Evolutionary conservation across 1,140 invertebrate species (phyloP).

Genomic region (Pseudomyrmex gracilis): DNA sequence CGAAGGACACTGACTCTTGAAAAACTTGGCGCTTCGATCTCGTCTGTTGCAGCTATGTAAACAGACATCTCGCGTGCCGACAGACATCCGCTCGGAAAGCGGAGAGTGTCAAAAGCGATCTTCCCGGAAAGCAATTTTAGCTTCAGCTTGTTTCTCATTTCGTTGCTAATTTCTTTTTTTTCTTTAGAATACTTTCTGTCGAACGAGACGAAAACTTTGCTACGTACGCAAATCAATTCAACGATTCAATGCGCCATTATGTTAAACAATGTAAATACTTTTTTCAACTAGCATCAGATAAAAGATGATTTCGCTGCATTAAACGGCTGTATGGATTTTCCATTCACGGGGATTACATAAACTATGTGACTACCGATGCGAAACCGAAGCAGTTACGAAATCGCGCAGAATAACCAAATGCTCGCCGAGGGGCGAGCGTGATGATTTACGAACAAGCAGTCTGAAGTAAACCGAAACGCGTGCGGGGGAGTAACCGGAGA

Average conservation of each 20-base stretch:
- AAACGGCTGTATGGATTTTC: no score
- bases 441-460: constrained; percentile 37
- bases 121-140: constrained; percentile 44
- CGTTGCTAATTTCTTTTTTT: constrained; percentile 10
- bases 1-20: constrained; percentile 64
- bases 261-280: no score
- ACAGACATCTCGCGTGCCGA: constrained; percentile 27
- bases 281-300: background rate
- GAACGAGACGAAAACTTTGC: no score
- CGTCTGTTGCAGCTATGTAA: constrained; percentile 49
- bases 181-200: background rate
- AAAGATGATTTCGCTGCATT: no score
- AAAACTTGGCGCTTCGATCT: constrained; percentile 65
- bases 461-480: constrained; percentile 35
- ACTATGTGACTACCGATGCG: constrained; percentile 4
- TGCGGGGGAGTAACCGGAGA: constrained; percentile 15
- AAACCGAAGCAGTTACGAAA: constrained; percentile 27
- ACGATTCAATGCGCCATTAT: no score
- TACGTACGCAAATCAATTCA: no score
- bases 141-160: background rate
- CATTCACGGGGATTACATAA: constrained; percentile 22
- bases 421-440: constrained; percentile 17
- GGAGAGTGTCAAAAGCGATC: constrained; percentile 53
- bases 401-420: constrained; percentile 24
- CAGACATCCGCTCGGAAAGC: constrained; percentile 51